Evolutionary conservation across 92 coral and sea anemone genomes (phyloP).

Genomic region (Montipora capitata): DNA sequence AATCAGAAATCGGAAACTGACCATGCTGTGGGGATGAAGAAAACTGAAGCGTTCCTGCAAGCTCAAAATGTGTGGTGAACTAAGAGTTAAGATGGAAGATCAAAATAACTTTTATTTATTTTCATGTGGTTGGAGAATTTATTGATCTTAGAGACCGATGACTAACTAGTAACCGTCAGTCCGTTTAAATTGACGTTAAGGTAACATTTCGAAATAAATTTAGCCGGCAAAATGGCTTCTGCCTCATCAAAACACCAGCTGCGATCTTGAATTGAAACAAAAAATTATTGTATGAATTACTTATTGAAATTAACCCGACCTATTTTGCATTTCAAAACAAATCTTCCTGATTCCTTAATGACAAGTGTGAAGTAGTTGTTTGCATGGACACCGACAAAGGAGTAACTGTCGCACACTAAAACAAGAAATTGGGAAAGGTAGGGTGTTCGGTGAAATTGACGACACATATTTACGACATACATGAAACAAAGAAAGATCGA

Average conservation of each 20-base stretch:
- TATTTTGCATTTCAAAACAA: conserved; percentile 59
- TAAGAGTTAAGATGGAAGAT: not conserved
- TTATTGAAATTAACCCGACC: conserved; percentile 44
- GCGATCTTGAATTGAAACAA: conserved; percentile 2
- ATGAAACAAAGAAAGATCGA: not conserved
- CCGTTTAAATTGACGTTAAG: not conserved
- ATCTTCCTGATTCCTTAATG: conserved; percentile 41
- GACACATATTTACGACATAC: not conserved
- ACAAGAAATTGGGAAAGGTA: not conserved
- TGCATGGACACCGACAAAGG: conserved; percentile 16
- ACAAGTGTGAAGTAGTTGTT: conserved; percentile 48
- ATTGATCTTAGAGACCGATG: not conserved
- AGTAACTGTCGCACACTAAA: conserved; percentile 2
- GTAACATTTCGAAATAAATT: conserved; percentile 2
- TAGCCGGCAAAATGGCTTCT: not conserved
- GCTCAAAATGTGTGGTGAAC: not conserved
- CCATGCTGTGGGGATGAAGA: no score
- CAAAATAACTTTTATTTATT: conserved; percentile 2
- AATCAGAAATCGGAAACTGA: no score
- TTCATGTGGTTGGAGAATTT: conserved; percentile 17
- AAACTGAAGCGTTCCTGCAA: no score
- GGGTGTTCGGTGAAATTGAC: not conserved
- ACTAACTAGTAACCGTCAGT: not conserved
- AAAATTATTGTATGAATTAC: conserved; percentile 1
- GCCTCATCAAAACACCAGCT: conserved; percentile 35